Evolutionary conservation across 2,113 vertebrate species (phyloP).

Genomic region (Entelurus aequoreus): DNA sequence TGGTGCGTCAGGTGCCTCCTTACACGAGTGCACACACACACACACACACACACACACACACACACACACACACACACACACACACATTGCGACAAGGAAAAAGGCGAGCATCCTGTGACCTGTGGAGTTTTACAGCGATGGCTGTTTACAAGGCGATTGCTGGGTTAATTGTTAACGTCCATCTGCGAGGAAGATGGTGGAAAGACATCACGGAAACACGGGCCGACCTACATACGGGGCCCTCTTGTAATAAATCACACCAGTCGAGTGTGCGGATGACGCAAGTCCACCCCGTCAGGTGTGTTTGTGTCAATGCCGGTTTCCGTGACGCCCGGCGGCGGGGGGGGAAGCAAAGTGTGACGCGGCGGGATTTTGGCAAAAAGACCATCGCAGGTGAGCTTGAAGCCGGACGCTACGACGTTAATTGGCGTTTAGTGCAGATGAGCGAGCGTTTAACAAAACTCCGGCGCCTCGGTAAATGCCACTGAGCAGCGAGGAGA

Average conservation of each 20-base stretch:
- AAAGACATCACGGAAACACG: slow-evolving; percentile 7
- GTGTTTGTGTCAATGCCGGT: not conserved
- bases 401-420: slow-evolving; percentile 17
- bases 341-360: slow-evolving; percentile 10
- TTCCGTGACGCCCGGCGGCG: slow-evolving; percentile 13
- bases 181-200: slow-evolving; percentile 24
- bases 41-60: too few species aligned
- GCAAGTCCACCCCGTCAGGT: not conserved
- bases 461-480: slow-evolving; percentile 46
- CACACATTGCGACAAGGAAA: slow-evolving; percentile 30
- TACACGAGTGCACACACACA: too few species aligned
- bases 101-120: slow-evolving; percentile 62
- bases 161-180: slow-evolving; percentile 65
- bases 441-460: slow-evolving; percentile 49
- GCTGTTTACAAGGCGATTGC: slow-evolving; percentile 63
- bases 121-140: slow-evolving; percentile 48
- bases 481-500: slow-evolving; percentile 23
- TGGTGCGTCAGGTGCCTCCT: slow-evolving; percentile 20
- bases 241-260: not conserved
- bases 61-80: slow-evolving; percentile 16
- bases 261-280: not conserved
- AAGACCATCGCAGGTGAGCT: not conserved
- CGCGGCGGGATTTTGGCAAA: slow-evolving; percentile 1
- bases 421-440: slow-evolving; percentile 43
- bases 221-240: not conserved